These are phyloP conservation scores for Polydrusus cervinus DNA, from an alignment of 2,888 invertebrate species.

Conservation along the genomic window DNA sequence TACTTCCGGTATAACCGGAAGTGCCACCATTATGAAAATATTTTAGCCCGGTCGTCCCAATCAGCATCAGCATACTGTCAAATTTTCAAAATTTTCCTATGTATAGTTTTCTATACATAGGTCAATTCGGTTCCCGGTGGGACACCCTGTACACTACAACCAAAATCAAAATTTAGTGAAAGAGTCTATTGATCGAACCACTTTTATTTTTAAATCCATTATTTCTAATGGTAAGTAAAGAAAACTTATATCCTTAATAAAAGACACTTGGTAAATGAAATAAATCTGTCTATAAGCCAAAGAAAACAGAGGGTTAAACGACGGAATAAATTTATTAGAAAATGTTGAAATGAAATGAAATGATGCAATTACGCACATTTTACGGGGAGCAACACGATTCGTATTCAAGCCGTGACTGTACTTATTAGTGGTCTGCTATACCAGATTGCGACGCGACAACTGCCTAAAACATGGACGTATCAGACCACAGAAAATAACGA, in stretches of 20 bases:
- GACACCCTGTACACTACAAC: no score
- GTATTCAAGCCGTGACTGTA: constrained; percentile 68
- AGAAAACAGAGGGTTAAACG: constrained; percentile 44
- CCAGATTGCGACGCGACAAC: constrained; percentile 47
- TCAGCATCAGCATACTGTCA: no score
- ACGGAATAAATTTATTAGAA: constrained; percentile 62
- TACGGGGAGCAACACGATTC: constrained; percentile 66
- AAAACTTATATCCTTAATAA: constrained; percentile 11
- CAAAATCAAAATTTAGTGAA: no score
- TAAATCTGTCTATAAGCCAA: constrained; percentile 29
- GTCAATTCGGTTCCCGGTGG: no score
- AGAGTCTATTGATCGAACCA: no score
- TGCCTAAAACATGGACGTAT: constrained; percentile 53
- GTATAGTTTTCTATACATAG: no score
- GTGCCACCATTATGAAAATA: no score
- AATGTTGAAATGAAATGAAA: constrained; percentile 65
- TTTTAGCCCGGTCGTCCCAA: no score
- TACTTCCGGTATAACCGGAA: no score
- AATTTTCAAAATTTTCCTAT: no score
- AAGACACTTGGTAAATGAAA: constrained; percentile 30
- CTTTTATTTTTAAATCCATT: no score
- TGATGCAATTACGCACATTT: constrained; percentile 69
- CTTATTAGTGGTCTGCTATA: constrained; percentile 66
- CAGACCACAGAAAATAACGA: background rate
- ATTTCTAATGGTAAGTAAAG: background rate